Base-by-base conservation (phyloP, 2,113 vertebrate species). In the Daphoenositta chrysoptera region DNA sequence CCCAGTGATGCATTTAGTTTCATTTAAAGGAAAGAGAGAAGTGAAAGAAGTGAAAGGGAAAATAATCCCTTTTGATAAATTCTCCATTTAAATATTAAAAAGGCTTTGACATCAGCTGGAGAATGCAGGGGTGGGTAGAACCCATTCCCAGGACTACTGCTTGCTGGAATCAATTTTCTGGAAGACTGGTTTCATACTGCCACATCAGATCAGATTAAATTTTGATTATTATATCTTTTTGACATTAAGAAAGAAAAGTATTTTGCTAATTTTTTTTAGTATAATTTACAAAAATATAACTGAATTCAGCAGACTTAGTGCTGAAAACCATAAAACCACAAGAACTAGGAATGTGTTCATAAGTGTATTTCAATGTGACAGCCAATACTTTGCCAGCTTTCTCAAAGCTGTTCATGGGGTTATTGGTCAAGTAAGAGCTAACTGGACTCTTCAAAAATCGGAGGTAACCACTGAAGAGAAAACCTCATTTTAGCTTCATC, bases 111-210 rank as follows among this genome's bases (percentile, higher is more conserved):
- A 35, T 48, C 20, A 83, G 39, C 42, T 58, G 65, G 45, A 85
- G 73, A 93, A 84, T 50, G 45, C 53, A 94, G 54, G 61, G 7
- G 10, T 86, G 39, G 48, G 44, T 94, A 51, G 69, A 95, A 88
- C 45, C 28, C 15, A 15, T 93, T 93, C 47, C 60, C 56, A 83
- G 72, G 54, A 90, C 93, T 88, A 86, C 79, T 86, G 15, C 89
- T 91, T 93, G 66, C 70, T 91, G 84, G 82, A 95, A 95, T 85
- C 58, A 87, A 56, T 97, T 97, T 96, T 94, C 70, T 88, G 58
- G 61, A 95, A 90, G 82, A 53, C 50, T 94, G 75, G 30, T 83
- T 96, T 94, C 39, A 40, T 63, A 77, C 78, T 76, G 78, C 44
- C 75, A 88, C 24, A 72, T 89, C 87, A 85, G 54, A 60, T 90